Conservation (phyloP, 2,113 vertebrate genomes). For the Salvelinus namaycush region DNA sequence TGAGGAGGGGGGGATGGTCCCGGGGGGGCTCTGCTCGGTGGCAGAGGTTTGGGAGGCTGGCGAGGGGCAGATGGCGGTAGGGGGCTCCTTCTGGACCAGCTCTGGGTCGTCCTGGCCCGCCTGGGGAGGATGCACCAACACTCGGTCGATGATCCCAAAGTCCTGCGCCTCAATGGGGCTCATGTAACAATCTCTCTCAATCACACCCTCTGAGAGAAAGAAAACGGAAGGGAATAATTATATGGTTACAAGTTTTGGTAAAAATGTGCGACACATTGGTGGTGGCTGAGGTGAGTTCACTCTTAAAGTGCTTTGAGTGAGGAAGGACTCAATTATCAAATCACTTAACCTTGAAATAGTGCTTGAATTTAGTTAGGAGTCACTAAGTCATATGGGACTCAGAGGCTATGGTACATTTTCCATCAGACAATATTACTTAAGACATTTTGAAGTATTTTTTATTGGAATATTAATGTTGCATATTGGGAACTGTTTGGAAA, state of each 20-base stretch:
- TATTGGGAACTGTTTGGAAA: no score
- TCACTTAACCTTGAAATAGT: no score
- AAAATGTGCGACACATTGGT: not conserved
- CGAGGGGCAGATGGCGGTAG: constrained; percentile 22
- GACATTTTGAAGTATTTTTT: no score
- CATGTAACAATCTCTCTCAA: constrained; percentile 94
- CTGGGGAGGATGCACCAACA: constrained; percentile 89
- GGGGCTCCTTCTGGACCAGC: constrained; percentile 81
- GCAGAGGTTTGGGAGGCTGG: constrained; percentile 41
- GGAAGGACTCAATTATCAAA: not conserved
- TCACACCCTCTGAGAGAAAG: constrained; percentile 75
- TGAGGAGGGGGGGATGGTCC: constrained; percentile 58
- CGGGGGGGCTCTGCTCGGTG: constrained; percentile 27
- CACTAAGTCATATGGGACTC: no score
- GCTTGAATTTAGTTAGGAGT: no score
- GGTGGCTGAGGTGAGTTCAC: not conserved
- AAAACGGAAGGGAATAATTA: not conserved
- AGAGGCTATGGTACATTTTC: no score
- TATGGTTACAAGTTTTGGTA: no score
- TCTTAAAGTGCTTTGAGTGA: not conserved
- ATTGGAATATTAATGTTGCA: no score
- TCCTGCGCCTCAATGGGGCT: constrained; percentile 92
- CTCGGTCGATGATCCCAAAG: constrained; percentile 87
- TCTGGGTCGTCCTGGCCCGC: constrained; percentile 87
- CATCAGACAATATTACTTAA: no score